Conservation (phyloP, 2,113 vertebrate genomes). For the Bolborhynchus lineola region DNA sequence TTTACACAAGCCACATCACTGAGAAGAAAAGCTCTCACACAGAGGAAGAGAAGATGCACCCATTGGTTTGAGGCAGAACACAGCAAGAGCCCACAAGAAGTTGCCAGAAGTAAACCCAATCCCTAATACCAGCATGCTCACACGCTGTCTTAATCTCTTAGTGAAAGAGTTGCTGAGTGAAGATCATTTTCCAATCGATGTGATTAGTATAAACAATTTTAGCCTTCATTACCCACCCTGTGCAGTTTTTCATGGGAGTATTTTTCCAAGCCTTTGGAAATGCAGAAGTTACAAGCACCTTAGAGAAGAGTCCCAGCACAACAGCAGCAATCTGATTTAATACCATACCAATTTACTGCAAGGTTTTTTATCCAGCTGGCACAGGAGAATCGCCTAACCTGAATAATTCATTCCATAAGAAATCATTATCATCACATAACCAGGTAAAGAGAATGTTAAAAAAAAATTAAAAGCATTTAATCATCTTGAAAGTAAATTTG, state of each 20-base stretch:
- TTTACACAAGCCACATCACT: not conserved
- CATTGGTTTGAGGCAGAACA: not conserved
- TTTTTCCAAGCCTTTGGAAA: conserved; percentile 64
- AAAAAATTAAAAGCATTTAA: not conserved
- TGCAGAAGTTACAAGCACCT: conserved; percentile 29
- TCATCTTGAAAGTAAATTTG: conserved; percentile 25
- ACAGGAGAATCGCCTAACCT: conserved; percentile 42
- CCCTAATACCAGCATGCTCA: not conserved
- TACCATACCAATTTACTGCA: not conserved
- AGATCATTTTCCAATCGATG: conserved; percentile 27
- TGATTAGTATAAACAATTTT: conserved; percentile 34
- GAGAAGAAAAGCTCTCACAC: not conserved
- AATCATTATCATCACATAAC: conserved; percentile 20
- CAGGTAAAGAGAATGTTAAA: conserved; percentile 21
- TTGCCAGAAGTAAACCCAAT: not conserved
- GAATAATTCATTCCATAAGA: conserved; percentile 9
- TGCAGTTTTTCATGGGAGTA: conserved; percentile 33
- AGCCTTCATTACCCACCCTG: conserved; percentile 45
- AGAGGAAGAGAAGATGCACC: not conserved
- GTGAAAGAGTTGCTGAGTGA: conserved; percentile 36
- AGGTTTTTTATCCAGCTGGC: conserved; percentile 46
- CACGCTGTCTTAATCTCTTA: conserved; percentile 10
- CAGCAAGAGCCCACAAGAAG: not conserved
- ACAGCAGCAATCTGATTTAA: conserved; percentile 1
- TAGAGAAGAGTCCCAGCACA: conserved; percentile 4